These are phyloP conservation scores for Archocentrus centrarchus DNA, from an alignment of 2,113 vertebrate genomes.

Conservation along the genomic window DNA sequence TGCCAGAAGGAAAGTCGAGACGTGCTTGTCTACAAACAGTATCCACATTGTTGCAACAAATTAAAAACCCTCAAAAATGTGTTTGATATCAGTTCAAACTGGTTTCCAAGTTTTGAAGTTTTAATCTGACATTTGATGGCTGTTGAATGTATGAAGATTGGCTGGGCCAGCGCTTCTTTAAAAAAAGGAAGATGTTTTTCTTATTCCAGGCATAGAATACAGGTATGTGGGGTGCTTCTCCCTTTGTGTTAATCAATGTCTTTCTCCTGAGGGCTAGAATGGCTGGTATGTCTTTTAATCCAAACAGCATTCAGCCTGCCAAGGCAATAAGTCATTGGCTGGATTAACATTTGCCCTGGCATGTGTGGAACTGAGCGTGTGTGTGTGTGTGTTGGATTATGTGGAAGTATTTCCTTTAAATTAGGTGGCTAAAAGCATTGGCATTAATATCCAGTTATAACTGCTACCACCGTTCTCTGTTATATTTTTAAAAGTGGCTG, in stretches of 20 bases:
- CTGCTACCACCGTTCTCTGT: not conserved
- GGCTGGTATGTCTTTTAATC: conserved; percentile 45
- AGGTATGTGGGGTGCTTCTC: not conserved
- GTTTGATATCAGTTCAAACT: conserved; percentile 19
- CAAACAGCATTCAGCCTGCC: conserved; percentile 37
- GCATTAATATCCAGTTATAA: not conserved
- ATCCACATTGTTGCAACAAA: conserved; percentile 33
- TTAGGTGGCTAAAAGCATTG: not conserved
- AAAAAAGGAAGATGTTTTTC: not conserved
- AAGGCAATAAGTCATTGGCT: conserved; percentile 54
- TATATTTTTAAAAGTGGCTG: not conserved
- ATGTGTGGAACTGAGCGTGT: not conserved
- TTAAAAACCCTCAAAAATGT: conserved; percentile 17
- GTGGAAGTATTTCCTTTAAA: conserved; percentile 1
- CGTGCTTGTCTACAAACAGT: conserved; percentile 27
- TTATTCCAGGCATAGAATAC: conserved; percentile 2
- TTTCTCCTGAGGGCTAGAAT: conserved; percentile 10
- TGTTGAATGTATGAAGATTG: not conserved
- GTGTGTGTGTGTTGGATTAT: conserved; percentile 16
- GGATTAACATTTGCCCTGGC: conserved; percentile 50
- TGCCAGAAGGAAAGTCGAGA: conserved; percentile 42
- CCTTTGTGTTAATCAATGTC: not conserved
- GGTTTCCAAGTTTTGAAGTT: not conserved
- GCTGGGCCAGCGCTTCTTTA: not conserved
- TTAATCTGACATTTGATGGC: conserved; percentile 20